A percentile compares a stretch with the other conserved stretches of the same genome.
Evolutionary conservation across 2,888 invertebrate species (phyloP).

Genomic region (Matsumyia berberina): DNA sequence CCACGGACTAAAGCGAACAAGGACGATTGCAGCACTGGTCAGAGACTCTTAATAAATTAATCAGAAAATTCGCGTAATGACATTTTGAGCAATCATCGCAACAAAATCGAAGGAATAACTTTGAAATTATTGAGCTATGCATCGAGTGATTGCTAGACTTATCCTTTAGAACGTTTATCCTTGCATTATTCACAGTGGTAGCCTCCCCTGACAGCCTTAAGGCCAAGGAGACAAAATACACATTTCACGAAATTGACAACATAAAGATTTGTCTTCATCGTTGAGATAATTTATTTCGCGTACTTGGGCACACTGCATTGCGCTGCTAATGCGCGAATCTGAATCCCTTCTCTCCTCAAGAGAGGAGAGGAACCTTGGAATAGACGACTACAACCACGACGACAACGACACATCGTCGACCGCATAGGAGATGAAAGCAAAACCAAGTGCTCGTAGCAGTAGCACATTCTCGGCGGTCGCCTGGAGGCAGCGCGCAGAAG

Average conservation of each 20-base stretch:
- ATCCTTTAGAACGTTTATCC: slow-evolving; percentile 44
- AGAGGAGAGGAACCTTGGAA: slow-evolving; percentile 55
- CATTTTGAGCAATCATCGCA: slow-evolving; percentile 74
- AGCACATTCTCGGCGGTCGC: slow-evolving; percentile 49
- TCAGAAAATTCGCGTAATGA: slow-evolving; percentile 72
- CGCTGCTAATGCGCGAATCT: slow-evolving; percentile 65
- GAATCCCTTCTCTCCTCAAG: background rate
- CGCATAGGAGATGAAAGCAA: slow-evolving; percentile 74
- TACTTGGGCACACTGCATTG: slow-evolving; percentile 56
- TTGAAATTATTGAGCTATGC: slow-evolving; percentile 73
- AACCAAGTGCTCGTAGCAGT: slow-evolving; percentile 57
- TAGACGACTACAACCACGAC: slow-evolving; percentile 55
- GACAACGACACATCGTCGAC: slow-evolving; percentile 55
- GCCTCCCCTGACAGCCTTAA: slow-evolving; percentile 1
- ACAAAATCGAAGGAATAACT: slow-evolving; percentile 62
- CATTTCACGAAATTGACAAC: slow-evolving; percentile 75
- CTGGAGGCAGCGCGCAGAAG: slow-evolving; percentile 52
- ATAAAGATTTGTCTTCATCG: slow-evolving; percentile 77
- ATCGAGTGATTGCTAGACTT: slow-evolving; percentile 58
- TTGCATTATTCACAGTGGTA: background rate
- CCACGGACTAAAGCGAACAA: slow-evolving; percentile 28
- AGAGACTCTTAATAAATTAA: slow-evolving; percentile 74
- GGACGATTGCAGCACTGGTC: slow-evolving; percentile 51
- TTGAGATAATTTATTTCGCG: slow-evolving; percentile 74
- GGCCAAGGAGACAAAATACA: slow-evolving; percentile 66